Evolutionary conservation across 2,797 vertebrate species (phyloP).

Genomic region (Micrastur ruficollis): DNA sequence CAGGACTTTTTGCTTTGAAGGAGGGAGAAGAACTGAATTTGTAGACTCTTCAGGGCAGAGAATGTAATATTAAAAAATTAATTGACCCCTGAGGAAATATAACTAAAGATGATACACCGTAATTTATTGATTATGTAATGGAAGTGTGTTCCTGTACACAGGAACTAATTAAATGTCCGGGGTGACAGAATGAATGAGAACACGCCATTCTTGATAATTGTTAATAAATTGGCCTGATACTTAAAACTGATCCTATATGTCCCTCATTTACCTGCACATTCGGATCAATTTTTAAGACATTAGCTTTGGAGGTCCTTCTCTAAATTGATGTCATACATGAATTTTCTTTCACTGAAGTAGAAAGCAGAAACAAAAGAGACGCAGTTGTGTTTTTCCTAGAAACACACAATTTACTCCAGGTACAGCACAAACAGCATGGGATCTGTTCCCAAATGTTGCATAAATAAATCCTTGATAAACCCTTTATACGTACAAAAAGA

Average conservation of each 20-base stretch:
- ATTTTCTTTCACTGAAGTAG: background rate
- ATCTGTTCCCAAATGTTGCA: background rate
- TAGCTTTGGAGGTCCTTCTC: background rate
- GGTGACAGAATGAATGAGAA: background rate
- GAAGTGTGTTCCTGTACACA: background rate
- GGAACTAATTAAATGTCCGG: background rate
- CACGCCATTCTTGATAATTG: background rate
- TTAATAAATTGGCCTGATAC: background rate
- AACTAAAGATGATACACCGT: background rate
- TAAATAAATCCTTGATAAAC: background rate
- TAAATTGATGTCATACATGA: background rate
- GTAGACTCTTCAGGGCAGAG: background rate
- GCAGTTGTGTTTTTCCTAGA: background rate
- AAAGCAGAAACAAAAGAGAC: background rate
- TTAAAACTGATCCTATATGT: background rate
- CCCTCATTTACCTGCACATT: background rate
- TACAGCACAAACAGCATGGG: background rate
- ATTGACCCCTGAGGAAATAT: background rate
- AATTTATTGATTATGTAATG: background rate
- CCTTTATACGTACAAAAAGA: background rate
- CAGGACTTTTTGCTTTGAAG: background rate
- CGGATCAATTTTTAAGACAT: background rate
- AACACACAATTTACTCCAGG: background rate
- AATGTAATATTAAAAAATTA: background rate
- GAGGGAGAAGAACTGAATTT: background rate